A percentile compares a stretch with the other conserved stretches of the same genome.
phyloP scores from a whole-genome alignment of 2,113 vertebrate species.

The Nyctibius bracteatus region DNA sequence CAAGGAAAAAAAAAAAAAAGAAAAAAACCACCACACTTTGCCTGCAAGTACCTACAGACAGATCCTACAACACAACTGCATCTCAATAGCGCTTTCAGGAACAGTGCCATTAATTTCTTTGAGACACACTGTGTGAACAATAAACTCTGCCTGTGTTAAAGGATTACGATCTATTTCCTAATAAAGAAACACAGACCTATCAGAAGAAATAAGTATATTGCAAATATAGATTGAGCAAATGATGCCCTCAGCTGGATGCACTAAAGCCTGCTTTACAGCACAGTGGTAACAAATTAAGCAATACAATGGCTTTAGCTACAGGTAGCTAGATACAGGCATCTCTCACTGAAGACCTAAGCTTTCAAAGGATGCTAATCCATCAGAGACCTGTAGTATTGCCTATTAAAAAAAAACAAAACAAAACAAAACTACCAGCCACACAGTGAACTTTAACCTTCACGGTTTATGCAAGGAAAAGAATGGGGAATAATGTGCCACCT shows the following conservation, averaged over 20 bases:
- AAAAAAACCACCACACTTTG: too few species aligned
- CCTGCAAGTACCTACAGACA: background rate
- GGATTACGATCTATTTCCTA: background rate
- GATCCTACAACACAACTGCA: background rate
- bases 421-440: background rate
- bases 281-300: background rate
- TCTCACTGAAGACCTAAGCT: background rate
- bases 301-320: background rate
- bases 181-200: background rate
- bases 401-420: background rate
- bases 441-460: background rate
- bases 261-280: background rate
- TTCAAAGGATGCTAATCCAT: background rate
- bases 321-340: background rate
- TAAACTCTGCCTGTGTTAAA: background rate
- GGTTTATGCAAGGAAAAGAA: background rate
- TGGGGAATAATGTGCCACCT: background rate
- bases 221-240: background rate
- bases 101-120: background rate
- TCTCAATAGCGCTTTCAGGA: background rate
- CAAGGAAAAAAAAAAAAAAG: too few species aligned
- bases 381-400: background rate
- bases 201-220: background rate
- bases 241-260: conserved; percentile 11
- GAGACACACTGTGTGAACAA: background rate